Evolutionary conservation across 1,140 invertebrate species (phyloP), one percentile per base, ranked within the genome.

Genomic region (Microvelia longipes): DNA sequence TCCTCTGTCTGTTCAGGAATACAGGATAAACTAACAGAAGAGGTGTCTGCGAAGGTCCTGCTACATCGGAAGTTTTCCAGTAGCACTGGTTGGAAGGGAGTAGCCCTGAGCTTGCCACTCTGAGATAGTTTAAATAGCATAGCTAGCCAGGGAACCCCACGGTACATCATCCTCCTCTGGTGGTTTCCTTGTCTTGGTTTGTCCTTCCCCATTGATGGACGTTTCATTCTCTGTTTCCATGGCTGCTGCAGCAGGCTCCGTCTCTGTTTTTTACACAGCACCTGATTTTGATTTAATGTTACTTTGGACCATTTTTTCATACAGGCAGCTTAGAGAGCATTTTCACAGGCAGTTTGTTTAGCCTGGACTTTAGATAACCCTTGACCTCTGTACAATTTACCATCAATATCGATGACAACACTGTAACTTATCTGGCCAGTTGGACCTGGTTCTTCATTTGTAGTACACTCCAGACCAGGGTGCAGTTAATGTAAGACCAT

Each of bases 81-180:
- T 24, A 25, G 35, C 68, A 35, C 83, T 5, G 77, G 68, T 28
- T 86, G 87, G 87, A 35, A 88, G 84, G 68, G 84, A 82, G 73
- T 83, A 86, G 1, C 88, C 88, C 71, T 87, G 85, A 71, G 82
- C 84, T 77, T 89, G 87, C 88, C 88, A 90, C 77, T 90, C 88
- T 1, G 84, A 77, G 77, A 90, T 89, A 29, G 90, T 78, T 78
- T 89, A 87, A 11, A 90, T 80, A 73, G 88, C 88, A 80, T 87
- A 90, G 68, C 86, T 88, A 1, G 87, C 87, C 73, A 90, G 79
- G 76, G 88, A 88, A 70, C 88, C 84, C 88, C 89, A 90, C 0
- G 88, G 88, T 70, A 89, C 82, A 68, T 85, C 84, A 71, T 87
- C 85, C 69, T 79, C 79, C 29, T 73, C 71, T 11, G 35, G 60